Conservation (phyloP, 2,797 vertebrate genomes). For the Yasuhikotakia modesta region DNA sequence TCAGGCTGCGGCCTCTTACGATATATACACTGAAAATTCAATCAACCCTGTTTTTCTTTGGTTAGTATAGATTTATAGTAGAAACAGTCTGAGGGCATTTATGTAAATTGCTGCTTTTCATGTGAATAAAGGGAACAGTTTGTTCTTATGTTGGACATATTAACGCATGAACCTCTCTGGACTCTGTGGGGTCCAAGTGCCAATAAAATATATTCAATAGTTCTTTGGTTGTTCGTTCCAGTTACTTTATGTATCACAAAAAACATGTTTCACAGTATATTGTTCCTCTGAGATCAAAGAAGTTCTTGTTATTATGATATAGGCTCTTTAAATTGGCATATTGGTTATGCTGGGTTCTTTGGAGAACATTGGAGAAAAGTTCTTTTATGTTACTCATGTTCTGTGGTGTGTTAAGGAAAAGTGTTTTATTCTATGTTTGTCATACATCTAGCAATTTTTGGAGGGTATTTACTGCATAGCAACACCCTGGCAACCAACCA, state of each 20-base stretch:
- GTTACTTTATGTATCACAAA: too few relatives aligned
- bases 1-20: neutral
- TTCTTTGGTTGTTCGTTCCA: too few relatives aligned
- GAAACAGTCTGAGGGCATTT: neutral
- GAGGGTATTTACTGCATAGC: neutral
- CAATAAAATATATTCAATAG: constrained; percentile 3
- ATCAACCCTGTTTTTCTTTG: neutral
- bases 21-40: neutral
- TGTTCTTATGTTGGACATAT: neutral
- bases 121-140: neutral
- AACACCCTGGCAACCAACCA: neutral
- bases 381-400: too few relatives aligned
- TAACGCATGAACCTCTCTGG: neutral
- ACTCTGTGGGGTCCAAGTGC: neutral
- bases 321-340: too few relatives aligned
- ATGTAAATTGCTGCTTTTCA: constrained; percentile 1
- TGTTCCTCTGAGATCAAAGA: too few relatives aligned
- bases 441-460: neutral
- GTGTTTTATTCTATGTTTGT: too few relatives aligned
- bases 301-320: too few relatives aligned
- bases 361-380: too few relatives aligned
- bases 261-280: too few relatives aligned
- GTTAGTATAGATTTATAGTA: neutral
- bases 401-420: too few relatives aligned
- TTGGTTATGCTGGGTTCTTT: neutral